Evolutionary conservation across 2,888 invertebrate species (phyloP).

Genomic region (Thyatira batis): DNA sequence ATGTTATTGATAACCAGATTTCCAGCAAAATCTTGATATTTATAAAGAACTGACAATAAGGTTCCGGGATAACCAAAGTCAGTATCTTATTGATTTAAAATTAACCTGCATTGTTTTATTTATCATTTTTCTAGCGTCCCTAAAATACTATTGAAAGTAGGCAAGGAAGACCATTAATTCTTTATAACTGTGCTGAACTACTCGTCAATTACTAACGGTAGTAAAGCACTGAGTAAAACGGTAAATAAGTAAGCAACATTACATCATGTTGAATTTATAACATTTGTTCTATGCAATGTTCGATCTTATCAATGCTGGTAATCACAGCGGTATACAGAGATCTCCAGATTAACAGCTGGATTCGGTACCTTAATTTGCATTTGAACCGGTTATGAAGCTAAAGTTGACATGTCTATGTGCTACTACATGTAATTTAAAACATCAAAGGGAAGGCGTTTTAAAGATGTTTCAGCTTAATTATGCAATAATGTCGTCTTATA

Average conservation of each 20-base stretch:
- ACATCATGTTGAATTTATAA: not conserved
- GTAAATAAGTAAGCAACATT: not conserved
- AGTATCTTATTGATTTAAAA: not conserved
- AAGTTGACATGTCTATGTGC: not conserved
- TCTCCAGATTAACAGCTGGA: slow-evolving; percentile 2
- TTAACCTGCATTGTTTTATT: not conserved
- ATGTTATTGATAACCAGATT: too few species aligned
- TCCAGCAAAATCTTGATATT: too few species aligned
- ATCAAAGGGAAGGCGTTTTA: not conserved
- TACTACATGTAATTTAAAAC: slow-evolving; percentile 1
- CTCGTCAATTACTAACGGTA: not conserved
- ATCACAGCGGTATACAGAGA: slow-evolving; percentile 1
- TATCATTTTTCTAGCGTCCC: not conserved
- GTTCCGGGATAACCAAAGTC: not conserved
- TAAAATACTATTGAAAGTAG: not conserved
- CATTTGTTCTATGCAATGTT: not conserved
- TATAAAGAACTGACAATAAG: not conserved
- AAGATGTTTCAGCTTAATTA: not conserved
- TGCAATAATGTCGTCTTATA: not conserved
- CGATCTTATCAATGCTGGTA: slow-evolving; percentile 1
- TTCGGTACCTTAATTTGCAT: slow-evolving; percentile 5
- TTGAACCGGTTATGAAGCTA: not conserved
- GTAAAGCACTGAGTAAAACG: not conserved
- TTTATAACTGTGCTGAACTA: not conserved
- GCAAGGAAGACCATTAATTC: not conserved